Evolutionary conservation across 2,113 vertebrate species (phyloP).

Genomic region (Nothobranchius kuhntae): DNA sequence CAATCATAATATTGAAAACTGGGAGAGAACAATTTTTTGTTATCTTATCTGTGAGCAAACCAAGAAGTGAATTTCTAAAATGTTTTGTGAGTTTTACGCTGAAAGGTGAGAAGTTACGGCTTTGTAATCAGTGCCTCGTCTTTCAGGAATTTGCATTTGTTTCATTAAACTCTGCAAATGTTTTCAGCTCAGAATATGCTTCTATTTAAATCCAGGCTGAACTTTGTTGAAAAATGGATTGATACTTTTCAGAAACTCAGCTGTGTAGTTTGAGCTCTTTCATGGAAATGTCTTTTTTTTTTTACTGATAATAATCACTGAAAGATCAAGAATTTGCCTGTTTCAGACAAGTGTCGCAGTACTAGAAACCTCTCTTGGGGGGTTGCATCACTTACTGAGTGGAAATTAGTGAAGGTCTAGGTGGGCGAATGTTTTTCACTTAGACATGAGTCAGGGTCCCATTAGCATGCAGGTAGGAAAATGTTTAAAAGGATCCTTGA

Average conservation of each 20-base stretch:
- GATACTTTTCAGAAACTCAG: constrained; percentile 34
- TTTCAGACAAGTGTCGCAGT: constrained; percentile 41
- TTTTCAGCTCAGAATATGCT: constrained; percentile 30
- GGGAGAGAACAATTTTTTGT: constrained; percentile 49
- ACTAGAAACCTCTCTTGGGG: constrained; percentile 41
- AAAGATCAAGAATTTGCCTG: constrained; percentile 60
- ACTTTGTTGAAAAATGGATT: constrained; percentile 45
- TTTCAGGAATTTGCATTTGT: constrained; percentile 42
- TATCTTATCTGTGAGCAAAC: constrained; percentile 57
- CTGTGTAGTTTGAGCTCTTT: constrained; percentile 45
- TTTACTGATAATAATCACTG: constrained; percentile 53
- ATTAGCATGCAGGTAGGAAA: constrained; percentile 49
- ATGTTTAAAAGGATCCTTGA: constrained; percentile 20
- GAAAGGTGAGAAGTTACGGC: constrained; percentile 52
- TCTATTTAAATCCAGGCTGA: constrained; percentile 12
- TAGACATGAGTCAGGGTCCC: constrained; percentile 42
- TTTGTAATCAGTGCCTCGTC: constrained; percentile 47
- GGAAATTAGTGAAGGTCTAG: constrained; percentile 32
- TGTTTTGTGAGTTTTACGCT: constrained; percentile 46
- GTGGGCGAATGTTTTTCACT: constrained; percentile 50
- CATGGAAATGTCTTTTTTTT: constrained; percentile 38
- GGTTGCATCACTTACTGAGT: constrained; percentile 41
- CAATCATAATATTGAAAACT: constrained; percentile 66
- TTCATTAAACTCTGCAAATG: constrained; percentile 44
- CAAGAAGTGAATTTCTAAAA: constrained; percentile 46